Evolutionary conservation across 1,140 invertebrate genomes (phyloP).

Genomic region (Drosophila sp.): DNA sequence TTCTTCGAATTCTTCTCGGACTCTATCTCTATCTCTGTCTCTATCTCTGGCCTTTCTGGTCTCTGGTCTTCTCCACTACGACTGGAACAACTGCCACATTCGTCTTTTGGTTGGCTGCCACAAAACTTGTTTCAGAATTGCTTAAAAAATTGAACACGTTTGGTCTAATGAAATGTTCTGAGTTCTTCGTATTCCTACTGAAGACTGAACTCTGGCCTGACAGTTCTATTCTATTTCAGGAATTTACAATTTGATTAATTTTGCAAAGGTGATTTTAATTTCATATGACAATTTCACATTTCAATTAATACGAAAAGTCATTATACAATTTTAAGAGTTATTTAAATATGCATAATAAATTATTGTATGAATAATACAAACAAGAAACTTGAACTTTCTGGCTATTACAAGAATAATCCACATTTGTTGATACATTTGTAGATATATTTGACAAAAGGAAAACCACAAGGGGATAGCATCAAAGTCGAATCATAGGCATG

Average conservation of each 20-base stretch:
- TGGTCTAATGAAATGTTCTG: constrained; percentile 43
- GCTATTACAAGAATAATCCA: no score
- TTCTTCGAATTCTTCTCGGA: no score
- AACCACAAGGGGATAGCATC: no score
- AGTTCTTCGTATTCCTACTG: constrained; percentile 63
- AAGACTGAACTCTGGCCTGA: constrained; percentile 53
- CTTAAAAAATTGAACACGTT: constrained; percentile 33
- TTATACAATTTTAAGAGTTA: no score
- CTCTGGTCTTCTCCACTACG: no score
- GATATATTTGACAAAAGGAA: no score
- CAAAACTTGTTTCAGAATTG: constrained; percentile 7
- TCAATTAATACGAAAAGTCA: background rate
- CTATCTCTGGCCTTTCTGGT: background rate
- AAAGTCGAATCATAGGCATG: no score
- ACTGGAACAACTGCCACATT: background rate
- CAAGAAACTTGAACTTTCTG: no score
- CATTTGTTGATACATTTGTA: no score
- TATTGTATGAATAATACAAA: no score
- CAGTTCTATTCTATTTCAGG: constrained; percentile 13
- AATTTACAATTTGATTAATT: constrained; percentile 23
- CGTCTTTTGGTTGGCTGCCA: background rate
- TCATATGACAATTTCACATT: background rate
- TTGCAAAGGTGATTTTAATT: constrained; percentile 92
- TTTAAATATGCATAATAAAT: no score
- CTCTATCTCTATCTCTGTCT: background rate